Base-by-base conservation (phyloP, 2,113 vertebrate species). In the Centropus unirufus region DNA sequence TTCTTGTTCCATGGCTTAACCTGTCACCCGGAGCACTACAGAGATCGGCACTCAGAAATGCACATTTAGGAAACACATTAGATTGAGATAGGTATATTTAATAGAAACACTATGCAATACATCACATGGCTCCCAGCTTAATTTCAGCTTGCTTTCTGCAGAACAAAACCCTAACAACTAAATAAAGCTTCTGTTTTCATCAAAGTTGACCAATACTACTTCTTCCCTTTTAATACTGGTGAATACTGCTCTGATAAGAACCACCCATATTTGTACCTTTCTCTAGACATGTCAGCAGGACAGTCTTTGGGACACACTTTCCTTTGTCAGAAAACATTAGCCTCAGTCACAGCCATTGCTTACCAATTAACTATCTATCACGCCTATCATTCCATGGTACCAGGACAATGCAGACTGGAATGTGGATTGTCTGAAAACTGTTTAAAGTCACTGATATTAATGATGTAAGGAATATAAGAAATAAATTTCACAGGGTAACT, bases 1-100 rank as follows among this genome's bases (percentile, higher is more conserved):
- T 75, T 81, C 83, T 19, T 83, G 66, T 85, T 94, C 93, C 69
- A 17, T 57, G 24, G 70, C 72, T 76, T 92, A 83, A 93, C 80
- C 78, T 62, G 49, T 74, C 84, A 91, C 66, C 49, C 62, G 12
- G 59, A 66, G 39, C 9, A 62, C 63, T 79, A 61, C 63, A 69
- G 89, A 93, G 77, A 93, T 30, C 32, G 55, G 70, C 86, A 62
- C 74, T 96, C 79, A 83, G 66, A 93, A 88, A 75, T 1, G 0
- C 23, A 0, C 10, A n/a, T 4, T 67, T n/a, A 86, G 85, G 58
- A 80, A 74, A 90, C 24, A 40, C 47, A 30, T 66, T 63, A 72
- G 18, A 54, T 39, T 3, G 5, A 94, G 63, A 57, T 4, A 61
- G 67, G 73, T 1, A 1, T 39, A 44, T 77, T 94, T 86, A 87